phyloP scores from a whole-genome alignment of 2,113 vertebrate species.

The Ia io region DNA sequence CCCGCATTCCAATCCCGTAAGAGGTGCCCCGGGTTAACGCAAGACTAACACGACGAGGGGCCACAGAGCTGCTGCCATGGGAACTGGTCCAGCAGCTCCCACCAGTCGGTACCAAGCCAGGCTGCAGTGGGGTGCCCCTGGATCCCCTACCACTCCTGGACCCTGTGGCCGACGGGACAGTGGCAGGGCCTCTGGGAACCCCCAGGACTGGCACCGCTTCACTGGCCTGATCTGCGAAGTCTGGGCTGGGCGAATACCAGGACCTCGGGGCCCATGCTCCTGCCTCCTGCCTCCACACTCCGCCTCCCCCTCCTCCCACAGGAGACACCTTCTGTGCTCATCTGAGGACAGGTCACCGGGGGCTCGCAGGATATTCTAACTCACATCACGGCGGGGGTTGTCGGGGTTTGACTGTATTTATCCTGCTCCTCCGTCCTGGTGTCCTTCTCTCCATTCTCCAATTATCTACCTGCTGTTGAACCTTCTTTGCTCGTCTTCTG shows the following conservation, averaged over 20 bases:
- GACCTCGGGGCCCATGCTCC: background rate
- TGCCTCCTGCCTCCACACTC: no score
- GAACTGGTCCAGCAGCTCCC: background rate
- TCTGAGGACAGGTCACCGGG: background rate
- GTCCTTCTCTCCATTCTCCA: background rate
- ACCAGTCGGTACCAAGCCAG: accelerated
- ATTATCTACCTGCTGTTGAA: background rate
- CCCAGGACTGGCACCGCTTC: background rate
- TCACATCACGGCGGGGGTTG: accelerated
- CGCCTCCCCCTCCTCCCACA: background rate
- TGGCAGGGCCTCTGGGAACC: background rate
- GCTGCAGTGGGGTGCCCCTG: background rate
- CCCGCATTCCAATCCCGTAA: accelerated
- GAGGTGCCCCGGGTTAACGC: accelerated
- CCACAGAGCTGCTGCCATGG: accelerated
- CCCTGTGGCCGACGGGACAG: background rate
- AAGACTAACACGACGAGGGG: accelerated
- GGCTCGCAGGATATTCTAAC: background rate
- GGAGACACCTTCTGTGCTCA: background rate
- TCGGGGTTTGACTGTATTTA: accelerated
- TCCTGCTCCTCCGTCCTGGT: accelerated
- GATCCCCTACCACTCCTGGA: accelerated
- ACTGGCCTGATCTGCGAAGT: background rate
- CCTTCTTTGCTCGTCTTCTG: background rate
- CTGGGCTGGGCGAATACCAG: no score